Conservation (phyloP, 1,140 invertebrate species). For the Meteorus sp. region DNA sequence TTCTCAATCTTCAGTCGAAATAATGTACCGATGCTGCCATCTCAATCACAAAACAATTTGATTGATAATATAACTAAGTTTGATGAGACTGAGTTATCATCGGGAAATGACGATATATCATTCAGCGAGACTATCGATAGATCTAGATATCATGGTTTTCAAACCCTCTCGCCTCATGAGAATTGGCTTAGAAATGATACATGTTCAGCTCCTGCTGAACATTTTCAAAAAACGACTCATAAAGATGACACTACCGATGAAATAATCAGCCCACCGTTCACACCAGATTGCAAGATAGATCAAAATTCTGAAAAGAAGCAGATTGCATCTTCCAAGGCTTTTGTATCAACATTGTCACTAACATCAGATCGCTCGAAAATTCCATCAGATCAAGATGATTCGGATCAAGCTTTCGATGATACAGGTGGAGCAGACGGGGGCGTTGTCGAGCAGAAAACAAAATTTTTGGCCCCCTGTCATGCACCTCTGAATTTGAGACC, state of each 20-base stretch:
- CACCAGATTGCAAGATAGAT: neutral
- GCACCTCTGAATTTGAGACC: slow-evolving; percentile 41
- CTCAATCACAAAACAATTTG: too few relatives aligned
- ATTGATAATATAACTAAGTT: too few relatives aligned
- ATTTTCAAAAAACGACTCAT: neutral
- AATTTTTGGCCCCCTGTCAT: slow-evolving; percentile 47
- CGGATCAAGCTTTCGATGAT: slow-evolving; percentile 25
- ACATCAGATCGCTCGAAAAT: slow-evolving; percentile 26
- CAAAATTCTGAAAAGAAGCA: slow-evolving; percentile 10
- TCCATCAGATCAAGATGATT: slow-evolving; percentile 29
- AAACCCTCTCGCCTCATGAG: too few relatives aligned
- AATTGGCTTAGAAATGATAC: too few relatives aligned
- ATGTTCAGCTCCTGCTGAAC: too few relatives aligned
- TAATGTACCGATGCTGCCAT: too few relatives aligned
- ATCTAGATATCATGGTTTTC: too few relatives aligned
- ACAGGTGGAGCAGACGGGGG: neutral
- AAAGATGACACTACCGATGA: neutral
- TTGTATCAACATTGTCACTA: slow-evolving; percentile 23
- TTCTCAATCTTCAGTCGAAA: neutral
- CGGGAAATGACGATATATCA: too few relatives aligned
- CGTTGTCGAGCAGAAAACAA: slow-evolving; percentile 26
- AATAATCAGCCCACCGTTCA: neutral
- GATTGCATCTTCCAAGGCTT: slow-evolving; percentile 10
- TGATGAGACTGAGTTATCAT: too few relatives aligned
- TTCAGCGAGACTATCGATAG: too few relatives aligned